A percentile compares a stretch with the other conserved stretches of the same genome.
Conservation (phyloP, 2,113 vertebrate genomes). For the Macrotis lagotis region DNA sequence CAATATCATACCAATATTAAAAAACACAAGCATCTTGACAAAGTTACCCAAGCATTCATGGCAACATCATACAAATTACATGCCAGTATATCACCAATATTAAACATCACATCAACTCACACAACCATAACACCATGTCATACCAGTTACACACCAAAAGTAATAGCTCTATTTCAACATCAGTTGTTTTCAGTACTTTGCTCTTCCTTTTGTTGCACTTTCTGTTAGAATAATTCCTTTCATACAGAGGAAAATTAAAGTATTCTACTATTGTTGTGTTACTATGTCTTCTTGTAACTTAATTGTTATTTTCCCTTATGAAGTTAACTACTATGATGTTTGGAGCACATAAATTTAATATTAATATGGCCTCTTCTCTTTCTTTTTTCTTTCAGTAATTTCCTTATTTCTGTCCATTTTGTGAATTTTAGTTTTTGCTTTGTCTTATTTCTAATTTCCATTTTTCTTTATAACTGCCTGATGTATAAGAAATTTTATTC, state of each 20-base stretch:
- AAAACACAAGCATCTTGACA: too few relatives aligned
- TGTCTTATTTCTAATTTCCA: neutral
- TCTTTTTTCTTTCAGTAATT: neutral
- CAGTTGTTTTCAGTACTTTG: neutral
- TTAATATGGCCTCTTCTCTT: neutral
- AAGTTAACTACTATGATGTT: neutral
- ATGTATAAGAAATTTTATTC: neutral
- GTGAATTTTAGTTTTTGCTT: neutral
- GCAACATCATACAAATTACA: too few relatives aligned
- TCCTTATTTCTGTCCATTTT: neutral
- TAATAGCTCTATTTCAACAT: neutral
- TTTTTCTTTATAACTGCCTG: neutral
- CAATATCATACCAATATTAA: too few relatives aligned
- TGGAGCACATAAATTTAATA: neutral
- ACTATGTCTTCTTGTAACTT: neutral
- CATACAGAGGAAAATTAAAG: neutral
- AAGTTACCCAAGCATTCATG: too few relatives aligned
- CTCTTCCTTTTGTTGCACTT: neutral
- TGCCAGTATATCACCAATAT: too few relatives aligned
- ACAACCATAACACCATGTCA: too few relatives aligned
- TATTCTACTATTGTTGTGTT: neutral
- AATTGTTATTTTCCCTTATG: neutral
- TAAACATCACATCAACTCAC: too few relatives aligned
- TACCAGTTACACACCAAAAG: too few relatives aligned
- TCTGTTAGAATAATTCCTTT: neutral